Evolutionary conservation across 2,888 invertebrate genomes (phyloP), one percentile per base, ranked within the genome.

Genomic region (Aelia acuminata): DNA sequence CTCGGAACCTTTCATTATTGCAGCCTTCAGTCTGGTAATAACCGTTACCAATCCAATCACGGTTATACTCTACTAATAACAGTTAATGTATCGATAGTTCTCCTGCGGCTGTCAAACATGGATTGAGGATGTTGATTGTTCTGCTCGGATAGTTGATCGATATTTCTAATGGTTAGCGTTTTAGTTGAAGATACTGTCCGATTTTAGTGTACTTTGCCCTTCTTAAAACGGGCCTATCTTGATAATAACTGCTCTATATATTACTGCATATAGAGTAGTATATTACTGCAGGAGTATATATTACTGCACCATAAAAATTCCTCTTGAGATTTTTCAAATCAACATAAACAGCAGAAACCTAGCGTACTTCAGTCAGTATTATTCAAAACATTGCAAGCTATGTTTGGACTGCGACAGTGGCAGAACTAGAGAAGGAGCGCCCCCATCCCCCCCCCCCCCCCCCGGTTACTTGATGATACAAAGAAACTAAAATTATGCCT

Each of bases 1-100:
- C 80, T 43, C 43, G 80, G 43, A 80, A 80, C 80, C 80, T 80
- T 80, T 80, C 80, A 80, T 80, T 80, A 80, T 47, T 43, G 80
- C 43, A 47, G 80, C 80, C 43, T 39, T 80, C 43, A 47, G 80
- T n/a, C 43, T 11, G 39, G 80, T 80, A 80, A 80, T 80, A 39
- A 80, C 80, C 80, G 80, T 80, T 80, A 80, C 80, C 80, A 80
- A 80, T 80, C 80, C 80, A 80, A 80, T 80, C 80, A 80, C 80
- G 39, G 80, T 47, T 80, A 80, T 43, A 80, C 22, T 70, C 63
- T 35, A 80, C 80, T 80, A 80, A 80, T 80, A 80, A 80, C 80
- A 80, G 80, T 47, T 80, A 80, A 80, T 80, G 80, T 80, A 47
- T 47, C 80, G n/a, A 80, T 43, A 80, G 43, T 43, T 80, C 39